A percentile compares a stretch with the other conserved stretches of the same genome.
phyloP scores from a whole-genome alignment of 2,797 vertebrate species.

The Peromyscus nudipes region DNA sequence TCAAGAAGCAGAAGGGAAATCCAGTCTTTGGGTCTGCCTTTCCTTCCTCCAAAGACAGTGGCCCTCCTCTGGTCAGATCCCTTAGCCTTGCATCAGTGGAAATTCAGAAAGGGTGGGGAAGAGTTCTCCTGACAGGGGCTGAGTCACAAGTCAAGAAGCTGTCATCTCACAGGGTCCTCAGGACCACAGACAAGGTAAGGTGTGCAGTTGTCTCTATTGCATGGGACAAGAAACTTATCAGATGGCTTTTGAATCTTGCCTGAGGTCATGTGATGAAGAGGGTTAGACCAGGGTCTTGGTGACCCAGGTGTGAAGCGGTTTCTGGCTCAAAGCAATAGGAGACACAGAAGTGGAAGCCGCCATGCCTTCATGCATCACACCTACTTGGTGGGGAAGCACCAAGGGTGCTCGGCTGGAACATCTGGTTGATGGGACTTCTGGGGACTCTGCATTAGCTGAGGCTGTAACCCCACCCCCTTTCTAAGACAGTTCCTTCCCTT shows the following conservation, averaged over 20 bases:
- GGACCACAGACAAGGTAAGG: too few species aligned
- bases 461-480: not conserved
- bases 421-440: not conserved
- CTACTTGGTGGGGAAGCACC: not conserved
- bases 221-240: not conserved
- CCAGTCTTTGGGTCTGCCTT: not conserved
- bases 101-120: not conserved
- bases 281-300: not conserved
- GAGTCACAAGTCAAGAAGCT: not conserved
- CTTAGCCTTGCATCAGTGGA: not conserved
- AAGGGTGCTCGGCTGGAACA: not conserved
- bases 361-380: fast-evolving
- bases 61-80: too few species aligned
- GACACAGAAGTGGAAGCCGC: fast-evolving
- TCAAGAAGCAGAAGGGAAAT: not conserved
- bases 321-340: not conserved
- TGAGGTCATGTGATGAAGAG: not conserved
- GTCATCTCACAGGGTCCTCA: not conserved
- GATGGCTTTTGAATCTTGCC: not conserved
- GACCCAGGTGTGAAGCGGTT: not conserved
- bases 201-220: not conserved
- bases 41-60: too few species aligned
- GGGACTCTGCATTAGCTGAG: not conserved
- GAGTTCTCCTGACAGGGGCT: not conserved
- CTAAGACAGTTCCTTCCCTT: not conserved